Percentiles rank a stretch among this genome's conserved stretches.
Evolutionary conservation across 1,140 invertebrate species (phyloP).

Genomic region (Ditylenchus dipsaci): DNA sequence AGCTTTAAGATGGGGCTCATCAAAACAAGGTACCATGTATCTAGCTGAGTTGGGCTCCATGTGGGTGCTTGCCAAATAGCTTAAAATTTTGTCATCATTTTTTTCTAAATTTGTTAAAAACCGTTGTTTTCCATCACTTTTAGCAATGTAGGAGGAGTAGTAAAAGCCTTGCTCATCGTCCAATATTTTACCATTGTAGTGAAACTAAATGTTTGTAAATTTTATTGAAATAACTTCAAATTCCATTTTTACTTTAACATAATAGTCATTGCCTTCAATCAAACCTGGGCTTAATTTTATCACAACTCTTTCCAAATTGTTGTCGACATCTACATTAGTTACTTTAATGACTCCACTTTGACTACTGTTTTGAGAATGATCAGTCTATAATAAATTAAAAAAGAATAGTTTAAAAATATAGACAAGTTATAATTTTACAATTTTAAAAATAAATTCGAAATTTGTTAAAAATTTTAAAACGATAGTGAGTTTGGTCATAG

Average conservation of each 20-base stretch:
- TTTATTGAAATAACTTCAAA: no score
- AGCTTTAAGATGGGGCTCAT: slow-evolving; percentile 81
- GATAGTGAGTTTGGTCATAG: no score
- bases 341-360: slow-evolving; percentile 13
- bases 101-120: not conserved
- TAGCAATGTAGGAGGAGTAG: not conserved
- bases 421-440: no score
- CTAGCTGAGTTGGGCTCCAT: slow-evolving; percentile 81
- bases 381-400: no score
- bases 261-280: slow-evolving; percentile 17
- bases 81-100: slow-evolving; percentile 58
- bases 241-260: not conserved
- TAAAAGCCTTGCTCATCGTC: not conserved
- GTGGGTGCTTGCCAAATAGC: slow-evolving; percentile 77
- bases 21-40: slow-evolving; percentile 87
- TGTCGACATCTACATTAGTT: slow-evolving; percentile 12
- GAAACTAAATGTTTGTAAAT: slow-evolving; percentile 7
- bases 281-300: slow-evolving; percentile 14
- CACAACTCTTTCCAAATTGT: slow-evolving; percentile 28
- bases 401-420: no score
- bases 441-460: no score
- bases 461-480: no score
- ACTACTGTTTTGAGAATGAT: no score
- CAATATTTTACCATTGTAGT: not conserved
- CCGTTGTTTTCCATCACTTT: not conserved